phyloP scores from a whole-genome alignment of 2,888 invertebrate genomes.

The Tanaodytes sp. region DNA sequence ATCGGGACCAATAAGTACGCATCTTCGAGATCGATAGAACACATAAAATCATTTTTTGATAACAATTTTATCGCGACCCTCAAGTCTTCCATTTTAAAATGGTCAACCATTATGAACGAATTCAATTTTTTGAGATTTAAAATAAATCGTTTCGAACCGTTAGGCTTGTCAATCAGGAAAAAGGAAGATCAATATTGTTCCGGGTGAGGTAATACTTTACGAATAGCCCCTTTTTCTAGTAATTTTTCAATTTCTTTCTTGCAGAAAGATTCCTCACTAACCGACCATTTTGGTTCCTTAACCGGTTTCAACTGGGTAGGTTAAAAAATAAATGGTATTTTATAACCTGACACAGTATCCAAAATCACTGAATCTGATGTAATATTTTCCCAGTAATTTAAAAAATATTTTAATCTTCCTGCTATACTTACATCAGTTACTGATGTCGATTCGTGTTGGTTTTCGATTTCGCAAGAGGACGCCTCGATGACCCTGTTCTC shows the following conservation, averaged over 20 bases:
- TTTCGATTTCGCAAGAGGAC: not conserved
- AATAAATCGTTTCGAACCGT: not conserved
- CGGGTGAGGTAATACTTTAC: not conserved
- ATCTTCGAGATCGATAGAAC: not conserved
- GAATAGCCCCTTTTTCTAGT: not conserved
- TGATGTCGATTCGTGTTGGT: not conserved
- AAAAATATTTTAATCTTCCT: not conserved
- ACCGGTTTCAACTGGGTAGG: not conserved
- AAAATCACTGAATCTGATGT: not conserved
- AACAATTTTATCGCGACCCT: not conserved
- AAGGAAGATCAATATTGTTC: not conserved
- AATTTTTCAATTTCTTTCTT: not conserved
- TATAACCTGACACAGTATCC: not conserved
- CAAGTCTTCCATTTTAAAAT: not conserved
- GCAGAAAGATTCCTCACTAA: not conserved
- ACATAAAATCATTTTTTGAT: not conserved
- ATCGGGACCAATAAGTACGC: not conserved
- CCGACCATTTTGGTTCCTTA: not conserved
- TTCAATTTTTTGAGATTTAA: not conserved
- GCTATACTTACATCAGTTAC: not conserved
- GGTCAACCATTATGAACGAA: not conserved
- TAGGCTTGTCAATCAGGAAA: not conserved
- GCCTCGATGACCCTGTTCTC: not conserved
- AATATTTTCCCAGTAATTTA: not conserved
- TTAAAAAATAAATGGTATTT: not conserved